Percentiles rank a stretch among this genome's conserved stretches.
These are phyloP conservation scores for Montipora capricornis DNA, from an alignment of 64 coral and sea anemone species.

Conservation along the genomic window DNA sequence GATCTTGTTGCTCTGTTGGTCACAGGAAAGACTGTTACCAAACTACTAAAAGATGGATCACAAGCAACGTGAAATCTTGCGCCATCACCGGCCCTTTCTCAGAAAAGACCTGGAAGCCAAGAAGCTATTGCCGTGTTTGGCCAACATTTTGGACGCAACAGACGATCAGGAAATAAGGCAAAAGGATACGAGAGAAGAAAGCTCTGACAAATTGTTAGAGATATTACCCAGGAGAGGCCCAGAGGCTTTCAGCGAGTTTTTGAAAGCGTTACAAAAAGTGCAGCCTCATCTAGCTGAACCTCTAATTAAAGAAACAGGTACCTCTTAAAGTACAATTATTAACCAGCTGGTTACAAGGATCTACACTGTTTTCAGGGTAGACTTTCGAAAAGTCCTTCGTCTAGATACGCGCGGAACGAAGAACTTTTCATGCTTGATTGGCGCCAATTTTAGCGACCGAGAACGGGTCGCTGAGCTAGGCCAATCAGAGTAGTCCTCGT, in stretches of 20 bases:
- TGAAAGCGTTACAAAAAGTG: constrained; percentile 57
- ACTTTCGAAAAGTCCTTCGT: too few species aligned
- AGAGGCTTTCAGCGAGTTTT: constrained; percentile 62
- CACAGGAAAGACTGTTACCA: too few species aligned
- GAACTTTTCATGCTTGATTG: too few species aligned
- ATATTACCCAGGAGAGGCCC: constrained; percentile 81
- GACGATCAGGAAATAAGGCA: constrained; percentile 70
- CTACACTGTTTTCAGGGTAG: too few species aligned
- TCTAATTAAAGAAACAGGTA: constrained; percentile 39
- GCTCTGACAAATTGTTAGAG: constrained; percentile 56
- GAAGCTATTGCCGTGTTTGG: constrained; percentile 53
- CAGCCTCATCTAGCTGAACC: constrained; percentile 50
- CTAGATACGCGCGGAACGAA: too few species aligned
- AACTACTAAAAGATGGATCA: constrained; percentile 51
- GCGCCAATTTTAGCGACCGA: too few species aligned
- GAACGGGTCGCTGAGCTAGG: too few species aligned
- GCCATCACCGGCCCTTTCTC: constrained; percentile 5
- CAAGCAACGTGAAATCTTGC: constrained; percentile 65
- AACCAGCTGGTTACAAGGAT: too few species aligned
- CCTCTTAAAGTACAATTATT: too few species aligned
- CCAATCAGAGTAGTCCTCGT: too few species aligned
- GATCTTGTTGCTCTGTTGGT: too few species aligned
- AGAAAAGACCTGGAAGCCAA: constrained; percentile 70
- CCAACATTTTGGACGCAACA: constrained; percentile 38
- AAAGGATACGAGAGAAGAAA: constrained; percentile 36